phyloP scores from a whole-genome alignment of 2,888 invertebrate genomes.

The Ferdinandea cuprea region DNA sequence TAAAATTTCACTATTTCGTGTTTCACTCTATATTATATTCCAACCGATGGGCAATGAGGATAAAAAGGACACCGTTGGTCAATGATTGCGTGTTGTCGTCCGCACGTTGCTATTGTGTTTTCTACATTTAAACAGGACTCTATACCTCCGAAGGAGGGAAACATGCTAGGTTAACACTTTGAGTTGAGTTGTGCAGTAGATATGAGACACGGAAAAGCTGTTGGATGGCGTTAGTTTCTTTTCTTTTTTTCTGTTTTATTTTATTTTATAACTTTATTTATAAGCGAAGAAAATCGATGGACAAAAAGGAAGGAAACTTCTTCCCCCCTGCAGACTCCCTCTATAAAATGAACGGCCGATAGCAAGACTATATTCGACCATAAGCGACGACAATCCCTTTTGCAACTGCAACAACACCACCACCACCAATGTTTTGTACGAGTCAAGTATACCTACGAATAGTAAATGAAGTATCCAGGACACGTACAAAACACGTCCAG shows the following conservation, averaged over 20 bases:
- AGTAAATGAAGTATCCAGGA: constrained; percentile 18
- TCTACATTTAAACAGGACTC: constrained; percentile 15
- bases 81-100: constrained; percentile 62
- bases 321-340: constrained; percentile 1
- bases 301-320: constrained; percentile 44
- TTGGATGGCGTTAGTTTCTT: constrained; percentile 15
- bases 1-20: constrained; percentile 27
- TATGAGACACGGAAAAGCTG: constrained; percentile 57
- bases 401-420: neutral
- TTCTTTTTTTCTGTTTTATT: constrained; percentile 46
- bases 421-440: too few relatives aligned
- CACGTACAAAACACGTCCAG: constrained; percentile 24
- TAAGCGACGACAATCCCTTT: neutral
- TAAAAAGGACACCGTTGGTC: constrained; percentile 62
- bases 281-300: constrained; percentile 58
- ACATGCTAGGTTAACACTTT: constrained; percentile 71
- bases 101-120: neutral
- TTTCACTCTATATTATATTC: neutral
- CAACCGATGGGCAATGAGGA: constrained; percentile 47
- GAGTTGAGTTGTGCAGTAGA: constrained; percentile 29
- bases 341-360: constrained; percentile 16
- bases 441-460: neutral
- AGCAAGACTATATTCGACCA: neutral
- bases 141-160: constrained; percentile 28
- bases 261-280: constrained; percentile 49